Conservation (phyloP, 2,113 vertebrate species). For the Hyla sarda region DNA sequence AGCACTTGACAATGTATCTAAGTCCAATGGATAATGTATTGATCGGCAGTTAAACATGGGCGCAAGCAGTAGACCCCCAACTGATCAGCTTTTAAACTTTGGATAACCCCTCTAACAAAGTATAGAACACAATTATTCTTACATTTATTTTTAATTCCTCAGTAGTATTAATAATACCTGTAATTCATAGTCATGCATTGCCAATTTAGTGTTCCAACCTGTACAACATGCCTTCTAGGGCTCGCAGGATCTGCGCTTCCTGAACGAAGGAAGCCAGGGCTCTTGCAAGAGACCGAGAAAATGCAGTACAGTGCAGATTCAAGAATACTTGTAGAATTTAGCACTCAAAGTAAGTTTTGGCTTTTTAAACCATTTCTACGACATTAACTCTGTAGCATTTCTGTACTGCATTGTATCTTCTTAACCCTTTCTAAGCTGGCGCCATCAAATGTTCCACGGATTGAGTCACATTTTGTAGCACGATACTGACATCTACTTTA, state of each 20-base stretch:
- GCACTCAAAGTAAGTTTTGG: constrained; percentile 58
- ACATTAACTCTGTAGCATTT: constrained; percentile 25
- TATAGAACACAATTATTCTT: neutral
- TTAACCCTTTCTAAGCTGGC: constrained; percentile 17
- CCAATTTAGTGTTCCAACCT: constrained; percentile 52
- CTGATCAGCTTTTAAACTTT: too few species aligned
- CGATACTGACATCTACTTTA: too few species aligned
- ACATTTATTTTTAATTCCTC: neutral
- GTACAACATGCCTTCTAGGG: constrained; percentile 58
- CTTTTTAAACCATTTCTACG: constrained; percentile 47
- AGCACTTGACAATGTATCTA: too few species aligned
- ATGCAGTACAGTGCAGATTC: constrained; percentile 58
- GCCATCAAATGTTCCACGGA: neutral
- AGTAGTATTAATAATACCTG: neutral
- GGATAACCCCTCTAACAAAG: neutral
- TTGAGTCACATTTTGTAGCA: neutral
- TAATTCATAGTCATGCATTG: constrained; percentile 34
- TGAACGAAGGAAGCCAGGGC: constrained; percentile 54
- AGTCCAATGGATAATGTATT: too few species aligned
- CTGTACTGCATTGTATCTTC: constrained; percentile 46
- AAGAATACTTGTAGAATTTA: constrained; percentile 59
- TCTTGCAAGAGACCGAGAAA: constrained; percentile 56
- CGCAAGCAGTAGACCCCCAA: too few species aligned
- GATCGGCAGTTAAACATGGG: too few species aligned
- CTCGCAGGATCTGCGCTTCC: constrained; percentile 56